phyloP scores from a whole-genome alignment of 2,888 invertebrate genomes.

The Mythimna pallens region DNA sequence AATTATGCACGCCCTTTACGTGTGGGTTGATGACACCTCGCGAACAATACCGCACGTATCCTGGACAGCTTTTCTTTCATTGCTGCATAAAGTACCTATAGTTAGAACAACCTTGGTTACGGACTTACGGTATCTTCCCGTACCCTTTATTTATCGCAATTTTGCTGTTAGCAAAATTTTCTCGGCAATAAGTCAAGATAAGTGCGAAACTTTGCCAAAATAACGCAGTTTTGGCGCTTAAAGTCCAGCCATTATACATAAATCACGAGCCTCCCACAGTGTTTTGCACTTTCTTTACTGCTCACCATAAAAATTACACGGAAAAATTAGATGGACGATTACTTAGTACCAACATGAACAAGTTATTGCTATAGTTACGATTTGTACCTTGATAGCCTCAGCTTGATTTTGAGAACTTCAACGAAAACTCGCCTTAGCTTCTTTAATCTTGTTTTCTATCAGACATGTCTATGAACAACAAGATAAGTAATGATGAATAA shows the following conservation, averaged over 20 bases:
- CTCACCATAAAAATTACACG: conserved; percentile 45
- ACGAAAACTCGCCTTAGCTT: conserved; percentile 38
- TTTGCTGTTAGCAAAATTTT: conserved; percentile 9
- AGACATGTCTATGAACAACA: neutral
- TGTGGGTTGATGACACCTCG: conserved; percentile 81
- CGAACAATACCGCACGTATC: conserved; percentile 68
- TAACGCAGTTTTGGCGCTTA: neutral
- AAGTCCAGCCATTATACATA: conserved; percentile 18
- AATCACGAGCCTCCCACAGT: conserved; percentile 14
- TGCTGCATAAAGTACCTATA: conserved; percentile 63
- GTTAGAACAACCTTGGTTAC: conserved; percentile 45
- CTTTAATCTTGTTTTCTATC: conserved; percentile 15
- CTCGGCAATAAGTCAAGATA: conserved; percentile 19
- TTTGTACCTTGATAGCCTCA: conserved; percentile 47
- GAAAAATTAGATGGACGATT: conserved; percentile 63
- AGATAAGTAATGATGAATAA: neutral
- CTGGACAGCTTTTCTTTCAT: conserved; percentile 69
- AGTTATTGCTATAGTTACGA: conserved; percentile 48
- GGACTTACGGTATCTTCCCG: conserved; percentile 50
- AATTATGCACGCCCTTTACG: conserved; percentile 82
- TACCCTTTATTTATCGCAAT: neutral
- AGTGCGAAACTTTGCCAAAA: conserved; percentile 26
- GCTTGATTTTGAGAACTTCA: conserved; percentile 18
- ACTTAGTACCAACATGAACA: conserved; percentile 59
- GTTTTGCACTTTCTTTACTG: conserved; percentile 47